Base-by-base conservation (phyloP, 2,888 invertebrate species). In the Hedychridium roseum region DNA sequence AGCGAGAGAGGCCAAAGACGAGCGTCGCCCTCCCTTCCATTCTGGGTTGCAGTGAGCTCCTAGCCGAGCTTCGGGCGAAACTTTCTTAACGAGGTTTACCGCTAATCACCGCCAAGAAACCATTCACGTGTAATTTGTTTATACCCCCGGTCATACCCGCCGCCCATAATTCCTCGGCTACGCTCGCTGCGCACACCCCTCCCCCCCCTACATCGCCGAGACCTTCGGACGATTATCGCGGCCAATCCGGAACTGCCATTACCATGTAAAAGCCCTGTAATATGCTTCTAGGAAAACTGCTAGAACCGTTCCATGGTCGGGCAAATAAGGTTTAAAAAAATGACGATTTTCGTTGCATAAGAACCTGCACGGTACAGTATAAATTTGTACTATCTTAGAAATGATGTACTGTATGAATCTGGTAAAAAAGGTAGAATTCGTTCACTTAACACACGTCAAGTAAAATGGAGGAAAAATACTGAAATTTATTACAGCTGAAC, bases 61-160 rank as follows among this genome's bases (percentile, higher is more conserved):
- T 21, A 48, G 43, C 43, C 35, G 32, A 37, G 49, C 39, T 50
- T 43, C 36, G 44, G 46, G 53, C 54, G 57, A 66, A 70, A 70
- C 66, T 72, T 73, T 52, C 54, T 61, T 74, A 75, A 76, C 70
- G 68, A 74, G 71, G 66, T 76, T 73, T 68, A 66, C 69, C 64
- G 66, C 68, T 76, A 74, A 76, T 76, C 70, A 71, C 71, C 68
- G 59, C 63, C 64, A 70, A 71, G 71, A 71, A 76, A 74, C 73
- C 66, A 70, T 75, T 76, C 66, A 67, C 66, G 60, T 70, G 63
- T 76, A 73, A 74, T 76, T 76, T 74, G 73, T 76, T 76, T 75
- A 72, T 75, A 66, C 58, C 62, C 63, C 60, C 51, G 70, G 66
- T 64, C 68, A 70, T 67, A 63, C 64, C 66, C 60, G 43, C 44